Base-by-base conservation (phyloP, 2,888 invertebrate genomes). In the Xanthostigma xanthostigma region DNA sequence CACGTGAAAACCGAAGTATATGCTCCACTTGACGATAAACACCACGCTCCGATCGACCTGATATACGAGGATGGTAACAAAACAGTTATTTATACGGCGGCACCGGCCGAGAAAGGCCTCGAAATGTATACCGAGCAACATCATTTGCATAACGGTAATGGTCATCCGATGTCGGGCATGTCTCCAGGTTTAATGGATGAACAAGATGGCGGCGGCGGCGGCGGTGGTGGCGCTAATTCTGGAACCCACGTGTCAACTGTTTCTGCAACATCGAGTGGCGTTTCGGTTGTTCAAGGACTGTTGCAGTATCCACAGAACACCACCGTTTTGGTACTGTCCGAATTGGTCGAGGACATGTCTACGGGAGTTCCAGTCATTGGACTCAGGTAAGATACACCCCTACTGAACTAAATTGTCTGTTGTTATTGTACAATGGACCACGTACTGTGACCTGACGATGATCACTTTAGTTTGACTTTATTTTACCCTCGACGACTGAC, bases 21-120 rank as follows among this genome's bases (percentile, higher is more conserved):
- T 56, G 66, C 67, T 53, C 67, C 68, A 49, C 66, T 68, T 54
- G 68, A 69, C 49, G 68, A 67, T 49, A 51, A 56, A 52, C 40
- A 50, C 2, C 54, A 54, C 33, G 82, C 73, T 46, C 83, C 85
- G 56, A 85, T 86, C 63, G 86, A 87, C 65, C 70, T 87, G 59
- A 87, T 87, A 59, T 87, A 86, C 66, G 85, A 86, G 62, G 86
- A 86, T 60, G 86, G 86, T 43, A 85, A 84, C 62, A 85, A 87
- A 64, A 86, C 86, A 3, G 85, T 87, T 51, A 86, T 86, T 64
- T 87, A 87, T 59, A 86, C 86, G 46, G 81, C 83, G 51, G 77
- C 79, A 10, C 81, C 81, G 50, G 85, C 86, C 62, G 84, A 85
- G 61, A 85, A 86, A 64, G 78, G 84, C 42, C 78, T 87, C 41